A percentile compares a stretch with the other conserved stretches of the same genome.
Evolutionary conservation across 2,113 vertebrate genomes (phyloP).

Genomic region (Macaca mulatta): DNA sequence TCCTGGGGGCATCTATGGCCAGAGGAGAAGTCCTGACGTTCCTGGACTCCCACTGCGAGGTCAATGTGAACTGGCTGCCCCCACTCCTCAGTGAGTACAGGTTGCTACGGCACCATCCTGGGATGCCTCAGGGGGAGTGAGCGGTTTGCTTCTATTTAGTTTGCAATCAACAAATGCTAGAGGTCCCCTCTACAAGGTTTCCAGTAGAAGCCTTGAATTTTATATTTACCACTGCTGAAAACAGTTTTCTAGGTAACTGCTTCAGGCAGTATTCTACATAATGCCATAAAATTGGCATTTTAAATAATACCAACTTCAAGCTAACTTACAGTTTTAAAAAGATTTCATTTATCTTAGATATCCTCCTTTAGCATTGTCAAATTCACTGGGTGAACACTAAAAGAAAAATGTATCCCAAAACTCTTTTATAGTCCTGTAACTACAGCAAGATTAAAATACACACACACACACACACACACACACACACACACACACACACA

Average conservation of each 20-base stretch:
- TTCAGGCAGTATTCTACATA: neutral
- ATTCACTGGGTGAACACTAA: neutral
- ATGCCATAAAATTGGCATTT: neutral
- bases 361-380: neutral
- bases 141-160: neutral
- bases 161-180: neutral
- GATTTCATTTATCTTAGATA: neutral
- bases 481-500: neutral
- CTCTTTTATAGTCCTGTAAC: neutral
- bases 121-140: neutral
- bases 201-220: neutral
- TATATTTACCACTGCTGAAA: neutral
- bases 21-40: constrained; percentile 92
- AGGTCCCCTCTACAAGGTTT: neutral
- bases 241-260: neutral
- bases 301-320: neutral
- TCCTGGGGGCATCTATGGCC: constrained; percentile 91
- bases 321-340: neutral
- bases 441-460: neutral
- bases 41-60: constrained; percentile 94
- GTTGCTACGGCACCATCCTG: too few species aligned
- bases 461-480: too few species aligned
- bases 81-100: constrained; percentile 90
- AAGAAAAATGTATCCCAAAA: neutral
- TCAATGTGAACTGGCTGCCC: constrained; percentile 94